A percentile compares a stretch with the other conserved stretches of the same genome.
Conservation (phyloP, 2,888 invertebrate species). For the Lamellibrachia satsuma region DNA sequence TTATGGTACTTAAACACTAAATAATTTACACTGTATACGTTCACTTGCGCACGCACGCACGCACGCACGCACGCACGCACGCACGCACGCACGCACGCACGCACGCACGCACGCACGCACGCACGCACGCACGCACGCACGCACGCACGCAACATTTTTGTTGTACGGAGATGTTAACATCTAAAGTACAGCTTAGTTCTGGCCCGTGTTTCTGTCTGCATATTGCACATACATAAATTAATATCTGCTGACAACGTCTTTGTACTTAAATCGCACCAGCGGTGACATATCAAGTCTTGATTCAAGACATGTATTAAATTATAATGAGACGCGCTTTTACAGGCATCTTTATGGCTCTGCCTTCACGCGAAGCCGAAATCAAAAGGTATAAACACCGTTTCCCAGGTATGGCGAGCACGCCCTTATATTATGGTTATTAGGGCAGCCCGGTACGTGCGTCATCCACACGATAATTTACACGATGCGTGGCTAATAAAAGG, state of each 20-base stretch:
- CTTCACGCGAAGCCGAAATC: neutral
- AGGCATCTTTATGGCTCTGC: neutral
- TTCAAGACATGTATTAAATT: neutral
- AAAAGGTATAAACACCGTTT: neutral
- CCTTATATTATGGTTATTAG: neutral
- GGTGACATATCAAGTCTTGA: neutral
- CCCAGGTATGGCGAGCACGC: neutral
- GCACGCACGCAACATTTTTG: too few species aligned
- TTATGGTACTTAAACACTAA: too few species aligned
- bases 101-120: too few species aligned
- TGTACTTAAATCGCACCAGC: neutral
- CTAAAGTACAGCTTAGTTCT: too few species aligned
- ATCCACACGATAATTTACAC: neutral
- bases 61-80: too few species aligned
- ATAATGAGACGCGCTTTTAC: neutral
- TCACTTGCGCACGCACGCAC: too few species aligned
- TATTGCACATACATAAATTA: neutral
- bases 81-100: too few species aligned
- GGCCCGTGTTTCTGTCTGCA: too few species aligned
- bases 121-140: too few species aligned
- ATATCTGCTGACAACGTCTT: neutral
- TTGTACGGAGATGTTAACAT: too few species aligned
- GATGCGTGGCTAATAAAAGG: slow-evolving; percentile 10
- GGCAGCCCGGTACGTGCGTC: neutral
- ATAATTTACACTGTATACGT: too few species aligned